A percentile compares a stretch with the other conserved stretches of the same genome.
Evolutionary conservation across 2,888 invertebrate genomes (phyloP).

Genomic region (Helicoverpa assulta): DNA sequence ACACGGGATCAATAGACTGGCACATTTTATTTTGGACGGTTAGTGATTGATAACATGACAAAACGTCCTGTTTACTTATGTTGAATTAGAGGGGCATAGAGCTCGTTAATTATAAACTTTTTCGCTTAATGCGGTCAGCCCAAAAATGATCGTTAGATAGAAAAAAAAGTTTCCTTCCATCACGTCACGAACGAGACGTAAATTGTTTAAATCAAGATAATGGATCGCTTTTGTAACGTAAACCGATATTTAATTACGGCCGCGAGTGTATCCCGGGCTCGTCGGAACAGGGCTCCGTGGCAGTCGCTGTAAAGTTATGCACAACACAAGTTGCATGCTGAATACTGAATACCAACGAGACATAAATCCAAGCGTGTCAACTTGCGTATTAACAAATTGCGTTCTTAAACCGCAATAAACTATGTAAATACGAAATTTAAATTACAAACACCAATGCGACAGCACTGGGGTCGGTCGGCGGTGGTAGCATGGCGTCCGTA

Average conservation of each 20-base stretch:
- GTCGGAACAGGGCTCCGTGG: conserved; percentile 40
- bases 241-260: conserved; percentile 58
- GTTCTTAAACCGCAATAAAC: conserved; percentile 85
- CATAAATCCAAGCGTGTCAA: conserved; percentile 74
- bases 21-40: conserved; percentile 24
- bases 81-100: conserved; percentile 62
- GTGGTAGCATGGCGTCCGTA: conserved; percentile 63
- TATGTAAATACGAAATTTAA: conserved; percentile 86
- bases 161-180: conserved; percentile 58
- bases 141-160: conserved; percentile 60
- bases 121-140: conserved; percentile 59
- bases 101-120: conserved; percentile 72
- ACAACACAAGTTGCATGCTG: conserved; percentile 61
- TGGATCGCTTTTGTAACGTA: conserved; percentile 57
- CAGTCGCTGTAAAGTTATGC: conserved; percentile 53
- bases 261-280: conserved; percentile 39
- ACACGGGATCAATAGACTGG: conserved; percentile 29
- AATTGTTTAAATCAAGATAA: conserved; percentile 62
- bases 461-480: conserved; percentile 62
- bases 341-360: conserved; percentile 64
- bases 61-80: conserved; percentile 61
- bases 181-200: conserved; percentile 47
- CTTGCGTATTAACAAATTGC: conserved; percentile 82
- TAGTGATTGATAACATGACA: conserved; percentile 61
- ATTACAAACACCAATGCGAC: conserved; percentile 79